Evolutionary conservation across 1,140 invertebrate species (phyloP).

Genomic region (Ceratoteleas bidentatus): DNA sequence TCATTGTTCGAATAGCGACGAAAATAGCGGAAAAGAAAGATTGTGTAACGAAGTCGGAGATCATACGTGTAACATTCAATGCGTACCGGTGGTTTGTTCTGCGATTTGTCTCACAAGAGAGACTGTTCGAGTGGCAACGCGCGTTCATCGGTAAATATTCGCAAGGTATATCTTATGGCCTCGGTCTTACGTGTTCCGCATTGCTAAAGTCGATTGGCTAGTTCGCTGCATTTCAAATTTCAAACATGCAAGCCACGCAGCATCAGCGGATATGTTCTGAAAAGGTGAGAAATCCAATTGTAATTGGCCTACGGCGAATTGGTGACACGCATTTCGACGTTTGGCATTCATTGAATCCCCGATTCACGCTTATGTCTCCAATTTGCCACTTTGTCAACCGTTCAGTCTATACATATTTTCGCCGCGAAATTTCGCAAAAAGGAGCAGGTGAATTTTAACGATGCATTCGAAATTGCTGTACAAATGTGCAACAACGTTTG

Average conservation of each 20-base stretch:
- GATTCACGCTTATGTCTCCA: slow-evolving; percentile 42
- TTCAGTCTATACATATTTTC: slow-evolving; percentile 23
- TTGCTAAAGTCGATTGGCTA: slow-evolving; percentile 68
- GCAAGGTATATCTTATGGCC: slow-evolving; percentile 70
- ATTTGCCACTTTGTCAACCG: slow-evolving; percentile 29
- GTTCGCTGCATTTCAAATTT: slow-evolving; percentile 73
- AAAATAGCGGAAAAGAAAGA: no score
- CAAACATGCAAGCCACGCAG: slow-evolving; percentile 64
- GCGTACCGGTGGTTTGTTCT: slow-evolving; percentile 67
- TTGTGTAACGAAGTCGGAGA: slow-evolving; percentile 50
- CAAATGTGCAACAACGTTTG: no score
- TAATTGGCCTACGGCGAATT: slow-evolving; percentile 60
- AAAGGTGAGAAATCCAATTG: slow-evolving; percentile 61
- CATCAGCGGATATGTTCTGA: slow-evolving; percentile 56
- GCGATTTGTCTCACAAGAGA: slow-evolving; percentile 69
- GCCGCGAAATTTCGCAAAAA: background rate
- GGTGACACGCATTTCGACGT: slow-evolving; percentile 50
- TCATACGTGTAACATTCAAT: slow-evolving; percentile 68
- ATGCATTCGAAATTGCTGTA: no score
- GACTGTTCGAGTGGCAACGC: slow-evolving; percentile 67
- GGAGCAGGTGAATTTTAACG: background rate
- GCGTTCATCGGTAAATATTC: slow-evolving; percentile 52
- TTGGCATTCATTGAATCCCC: slow-evolving; percentile 46
- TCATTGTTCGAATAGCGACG: no score
- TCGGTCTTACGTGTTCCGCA: slow-evolving; percentile 75